phyloP scores from a whole-genome alignment of 30 jellyfish, hydroid and myxozoan species.

The Rhopilema esculentum region DNA sequence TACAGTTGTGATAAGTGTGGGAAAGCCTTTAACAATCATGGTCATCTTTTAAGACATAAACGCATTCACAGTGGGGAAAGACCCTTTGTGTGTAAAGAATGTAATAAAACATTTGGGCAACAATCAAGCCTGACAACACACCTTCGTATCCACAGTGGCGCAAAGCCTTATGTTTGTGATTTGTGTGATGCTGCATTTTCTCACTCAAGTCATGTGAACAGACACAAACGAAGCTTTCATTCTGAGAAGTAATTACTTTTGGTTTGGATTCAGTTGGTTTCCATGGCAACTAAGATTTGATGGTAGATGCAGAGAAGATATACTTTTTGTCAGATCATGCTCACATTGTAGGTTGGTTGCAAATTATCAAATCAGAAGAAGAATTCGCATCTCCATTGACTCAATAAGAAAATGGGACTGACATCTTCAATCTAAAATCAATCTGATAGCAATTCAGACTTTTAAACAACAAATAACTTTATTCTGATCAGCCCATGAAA shows the following conservation, averaged over 20 bases:
- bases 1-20: conserved; percentile 38
- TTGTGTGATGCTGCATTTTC: conserved; percentile 14
- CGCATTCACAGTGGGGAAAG: conserved; percentile 42
- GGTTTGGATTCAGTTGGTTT: background rate
- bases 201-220: conserved; percentile 36
- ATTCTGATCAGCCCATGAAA: too few relatives aligned
- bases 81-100: conserved; percentile 15
- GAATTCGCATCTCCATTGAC: background rate
- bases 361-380: too few relatives aligned
- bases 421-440: too few relatives aligned
- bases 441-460: too few relatives aligned
- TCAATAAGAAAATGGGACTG: too few relatives aligned
- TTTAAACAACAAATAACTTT: too few relatives aligned
- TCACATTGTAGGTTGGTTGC: too few relatives aligned
- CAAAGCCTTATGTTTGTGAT: conserved; percentile 23
- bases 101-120: conserved; percentile 11
- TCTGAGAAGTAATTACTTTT: background rate
- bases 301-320: too few relatives aligned
- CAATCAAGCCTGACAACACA: conserved; percentile 19
- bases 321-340: too few relatives aligned
- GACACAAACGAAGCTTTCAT: conserved; percentile 29
- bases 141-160: conserved; percentile 14
- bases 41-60: conserved; percentile 36
- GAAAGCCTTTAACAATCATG: conserved; percentile 18
- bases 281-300: too few relatives aligned